A percentile compares a stretch with the other conserved stretches of the same genome.
Conservation (phyloP, 1,140 invertebrate species). For the Aphaenogaster ashmeadi region DNA sequence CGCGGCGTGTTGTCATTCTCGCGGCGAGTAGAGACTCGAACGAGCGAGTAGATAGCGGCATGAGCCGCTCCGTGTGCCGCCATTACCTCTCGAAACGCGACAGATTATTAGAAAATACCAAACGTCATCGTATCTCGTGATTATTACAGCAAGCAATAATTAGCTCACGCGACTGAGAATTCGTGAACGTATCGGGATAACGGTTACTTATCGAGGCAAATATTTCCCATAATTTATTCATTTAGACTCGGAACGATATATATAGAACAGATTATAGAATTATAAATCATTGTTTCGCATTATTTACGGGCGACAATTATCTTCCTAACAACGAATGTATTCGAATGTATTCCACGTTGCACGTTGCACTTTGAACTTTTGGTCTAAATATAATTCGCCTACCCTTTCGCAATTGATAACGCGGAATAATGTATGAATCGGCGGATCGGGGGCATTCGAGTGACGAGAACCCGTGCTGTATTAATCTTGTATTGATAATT, state of each 20-base stretch:
- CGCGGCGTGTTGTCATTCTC: constrained; percentile 27
- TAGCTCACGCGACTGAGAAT: not conserved
- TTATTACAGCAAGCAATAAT: not conserved
- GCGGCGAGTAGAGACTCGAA: not conserved
- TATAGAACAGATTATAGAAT: not conserved
- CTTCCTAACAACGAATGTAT: not conserved
- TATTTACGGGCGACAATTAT: not conserved
- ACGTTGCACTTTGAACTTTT: not conserved
- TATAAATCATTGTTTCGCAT: not conserved
- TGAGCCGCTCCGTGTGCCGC: not conserved
- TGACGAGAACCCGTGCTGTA: not conserved
- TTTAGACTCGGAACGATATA: not conserved
- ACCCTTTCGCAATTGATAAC: not conserved
- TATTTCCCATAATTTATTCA: not conserved
- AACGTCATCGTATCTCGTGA: not conserved
- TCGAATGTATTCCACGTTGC: not conserved
- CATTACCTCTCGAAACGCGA: not conserved
- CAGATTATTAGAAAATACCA: not conserved
- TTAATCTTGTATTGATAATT: not conserved
- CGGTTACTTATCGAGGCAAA: not conserved
- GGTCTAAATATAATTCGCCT: not conserved
- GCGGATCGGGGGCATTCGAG: not conserved
- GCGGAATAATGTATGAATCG: not conserved
- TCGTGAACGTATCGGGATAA: not conserved
- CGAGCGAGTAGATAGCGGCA: not conserved